Evolutionary conservation across 2,113 vertebrate genomes (phyloP).

Genomic region (Toxotes chatareus): DNA sequence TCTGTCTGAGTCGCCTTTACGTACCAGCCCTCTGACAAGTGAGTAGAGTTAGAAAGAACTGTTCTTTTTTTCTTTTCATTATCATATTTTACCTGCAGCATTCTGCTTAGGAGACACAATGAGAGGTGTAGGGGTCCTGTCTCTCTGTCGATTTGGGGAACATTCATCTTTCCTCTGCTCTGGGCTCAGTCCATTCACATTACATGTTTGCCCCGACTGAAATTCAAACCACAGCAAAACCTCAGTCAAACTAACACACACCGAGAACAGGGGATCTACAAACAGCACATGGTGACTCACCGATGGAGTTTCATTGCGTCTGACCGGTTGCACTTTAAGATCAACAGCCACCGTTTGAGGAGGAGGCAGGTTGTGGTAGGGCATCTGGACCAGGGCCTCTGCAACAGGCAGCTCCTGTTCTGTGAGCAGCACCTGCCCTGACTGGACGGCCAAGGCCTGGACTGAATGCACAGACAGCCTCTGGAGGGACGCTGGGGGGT

Average conservation of each 20-base stretch:
- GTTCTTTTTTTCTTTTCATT: background rate
- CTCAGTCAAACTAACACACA: conserved; percentile 11
- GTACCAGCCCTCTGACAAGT: too few relatives aligned
- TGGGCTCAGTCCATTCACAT: conserved; percentile 86
- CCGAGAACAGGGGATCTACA: background rate
- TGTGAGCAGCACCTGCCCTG: conserved; percentile 89
- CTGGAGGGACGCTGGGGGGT: conserved; percentile 87
- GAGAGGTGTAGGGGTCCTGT: conserved; percentile 82
- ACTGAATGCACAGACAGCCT: conserved; percentile 88
- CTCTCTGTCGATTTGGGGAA: conserved; percentile 78
- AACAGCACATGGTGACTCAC: conserved; percentile 80
- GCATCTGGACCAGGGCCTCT: conserved; percentile 91
- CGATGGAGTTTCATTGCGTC: conserved; percentile 83
- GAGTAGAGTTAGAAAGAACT: too few relatives aligned
- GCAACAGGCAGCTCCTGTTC: conserved; percentile 91
- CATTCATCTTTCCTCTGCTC: conserved; percentile 86
- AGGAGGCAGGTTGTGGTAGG: conserved; percentile 91
- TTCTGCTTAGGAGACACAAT: conserved; percentile 84
- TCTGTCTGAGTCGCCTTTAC: background rate
- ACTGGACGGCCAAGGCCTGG: conserved; percentile 89
- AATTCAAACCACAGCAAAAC: conserved; percentile 42
- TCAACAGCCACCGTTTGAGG: conserved; percentile 95
- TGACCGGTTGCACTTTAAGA: conserved; percentile 89
- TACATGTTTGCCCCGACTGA: conserved; percentile 80
- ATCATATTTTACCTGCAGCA: conserved; percentile 83